A percentile compares a stretch with the other conserved stretches of the same genome.
phyloP scores from a whole-genome alignment of 2,888 invertebrate species.

The Alloplasta piceator region DNA sequence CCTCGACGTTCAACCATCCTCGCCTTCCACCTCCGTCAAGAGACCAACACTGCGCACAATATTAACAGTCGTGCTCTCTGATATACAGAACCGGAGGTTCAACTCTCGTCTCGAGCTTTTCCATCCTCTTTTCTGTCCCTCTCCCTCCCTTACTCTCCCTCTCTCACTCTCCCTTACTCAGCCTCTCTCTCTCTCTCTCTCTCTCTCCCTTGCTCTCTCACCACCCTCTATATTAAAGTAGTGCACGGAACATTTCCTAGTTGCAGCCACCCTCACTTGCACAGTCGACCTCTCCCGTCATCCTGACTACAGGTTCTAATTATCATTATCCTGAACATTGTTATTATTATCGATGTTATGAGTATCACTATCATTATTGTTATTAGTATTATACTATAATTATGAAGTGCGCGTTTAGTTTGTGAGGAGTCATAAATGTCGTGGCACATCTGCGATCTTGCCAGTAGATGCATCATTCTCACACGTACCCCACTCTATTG shows the following conservation, averaged over 20 bases:
- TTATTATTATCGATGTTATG: constrained; percentile 8
- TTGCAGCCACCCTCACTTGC: constrained; percentile 11
- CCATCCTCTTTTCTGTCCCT: constrained; percentile 1
- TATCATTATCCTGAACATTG: constrained; percentile 19
- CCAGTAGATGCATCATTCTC: background rate
- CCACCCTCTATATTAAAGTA: constrained; percentile 50
- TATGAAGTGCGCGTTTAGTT: background rate
- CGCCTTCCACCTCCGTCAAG: constrained; percentile 49
- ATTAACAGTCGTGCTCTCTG: constrained; percentile 77
- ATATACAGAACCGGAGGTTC: constrained; percentile 66
- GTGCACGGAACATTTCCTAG: constrained; percentile 42
- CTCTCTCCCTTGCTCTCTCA: constrained; percentile 2
- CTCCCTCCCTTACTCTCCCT: background rate
- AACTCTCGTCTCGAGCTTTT: constrained; percentile 61
- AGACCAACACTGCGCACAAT: constrained; percentile 68
- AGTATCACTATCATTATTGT: constrained; percentile 2
- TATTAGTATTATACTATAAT: background rate
- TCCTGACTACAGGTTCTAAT: constrained; percentile 1
- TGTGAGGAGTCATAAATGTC: background rate
- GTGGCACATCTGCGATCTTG: background rate
- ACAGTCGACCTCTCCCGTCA: constrained; percentile 18
- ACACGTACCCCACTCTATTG: background rate
- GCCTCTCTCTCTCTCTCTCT: no score
- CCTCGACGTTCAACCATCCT: constrained; percentile 51
- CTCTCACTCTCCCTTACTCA: constrained; percentile 27